Evolutionary conservation across 2,888 invertebrate species (phyloP), one percentile per base, ranked within the genome.

Genomic region (Leucozona laternaria): DNA sequence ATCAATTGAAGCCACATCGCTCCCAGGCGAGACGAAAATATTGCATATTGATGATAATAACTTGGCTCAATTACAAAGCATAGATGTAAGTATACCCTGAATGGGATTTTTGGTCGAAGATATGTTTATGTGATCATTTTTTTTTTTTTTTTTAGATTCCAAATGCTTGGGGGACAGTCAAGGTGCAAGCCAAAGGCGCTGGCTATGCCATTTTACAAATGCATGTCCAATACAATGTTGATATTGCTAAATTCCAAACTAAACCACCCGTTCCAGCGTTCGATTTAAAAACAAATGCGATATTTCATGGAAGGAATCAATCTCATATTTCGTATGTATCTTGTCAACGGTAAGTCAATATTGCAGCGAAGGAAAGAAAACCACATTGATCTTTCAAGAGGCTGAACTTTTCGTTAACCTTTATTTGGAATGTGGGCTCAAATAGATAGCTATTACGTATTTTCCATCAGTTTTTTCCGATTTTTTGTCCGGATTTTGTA

Each of bases 191-290:
- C 0, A 96, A 96, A 91, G 99, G 98, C 88, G 97, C 97, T 4
- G 98, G 98, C n/a, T 97, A 97, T 93, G 98, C 98, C 4, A 96
- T 98, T 90, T 94, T 98, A 88, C 98, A 98, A 94, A 96, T 98
- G 96, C 96, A 97, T 43, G 97, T 97, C 31, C 96, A 97, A 91
- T 98, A 98, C 93, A 97, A 97, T 93, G 97, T 98, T 68, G 98
- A 98, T 92, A 95, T 96, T 89, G 94, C 94, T 71, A 95, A 95
- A 91, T 97, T 97, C 94, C 97, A 97, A 93, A 97, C 97, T 0
- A 93, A 94, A 89, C 98, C 98, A 48, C 97, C 98, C 0, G 93
- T 95, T 31, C 93, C 93, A 55, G 95, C 97, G n/a, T 99, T 98
- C 93, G 95, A 95, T 84, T 94, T 99, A 77, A 93, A 94, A 62